phyloP scores from a whole-genome alignment of 2,113 vertebrate species.

The Ageneiosus marmoratus region DNA sequence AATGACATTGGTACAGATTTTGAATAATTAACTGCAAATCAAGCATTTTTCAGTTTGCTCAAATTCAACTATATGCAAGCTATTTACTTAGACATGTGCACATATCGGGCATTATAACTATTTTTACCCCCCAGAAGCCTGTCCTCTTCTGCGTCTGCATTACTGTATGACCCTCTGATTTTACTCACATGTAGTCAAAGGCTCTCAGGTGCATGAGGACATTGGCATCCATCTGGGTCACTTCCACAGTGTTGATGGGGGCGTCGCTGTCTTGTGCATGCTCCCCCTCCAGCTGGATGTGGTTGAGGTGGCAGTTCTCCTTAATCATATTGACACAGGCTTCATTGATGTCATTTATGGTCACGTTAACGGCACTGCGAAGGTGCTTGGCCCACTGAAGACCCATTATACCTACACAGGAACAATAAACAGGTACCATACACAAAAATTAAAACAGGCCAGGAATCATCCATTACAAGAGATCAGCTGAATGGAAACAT shows the following conservation, averaged over 20 bases:
- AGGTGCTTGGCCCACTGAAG: constrained; percentile 97
- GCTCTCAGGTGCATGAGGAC: constrained; percentile 93
- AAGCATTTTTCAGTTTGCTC: not conserved
- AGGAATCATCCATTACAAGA: not conserved
- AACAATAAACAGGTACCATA: not conserved
- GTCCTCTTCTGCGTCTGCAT: not conserved
- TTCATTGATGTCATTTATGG: constrained; percentile 92
- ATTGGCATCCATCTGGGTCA: constrained; percentile 96
- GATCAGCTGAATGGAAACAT: not conserved
- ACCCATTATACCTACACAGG: constrained; percentile 89
- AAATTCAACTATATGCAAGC: not conserved
- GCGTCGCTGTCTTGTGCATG: constrained; percentile 62
- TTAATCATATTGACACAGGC: constrained; percentile 87
- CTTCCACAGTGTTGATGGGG: constrained; percentile 79
- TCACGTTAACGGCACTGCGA: constrained; percentile 83
- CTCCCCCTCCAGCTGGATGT: constrained; percentile 78
- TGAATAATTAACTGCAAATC: not conserved
- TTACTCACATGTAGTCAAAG: constrained; percentile 96
- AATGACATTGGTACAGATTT: not conserved
- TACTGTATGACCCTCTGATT: not conserved
- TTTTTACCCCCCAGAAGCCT: not conserved
- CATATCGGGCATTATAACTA: not conserved
- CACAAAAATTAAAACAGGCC: not conserved
- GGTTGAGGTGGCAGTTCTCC: constrained; percentile 93
- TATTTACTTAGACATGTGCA: no score